Percentiles rank a stretch among this genome's conserved stretches.
Conservation (phyloP, 2,113 vertebrate genomes). For the Oplegnathus fasciatus region DNA sequence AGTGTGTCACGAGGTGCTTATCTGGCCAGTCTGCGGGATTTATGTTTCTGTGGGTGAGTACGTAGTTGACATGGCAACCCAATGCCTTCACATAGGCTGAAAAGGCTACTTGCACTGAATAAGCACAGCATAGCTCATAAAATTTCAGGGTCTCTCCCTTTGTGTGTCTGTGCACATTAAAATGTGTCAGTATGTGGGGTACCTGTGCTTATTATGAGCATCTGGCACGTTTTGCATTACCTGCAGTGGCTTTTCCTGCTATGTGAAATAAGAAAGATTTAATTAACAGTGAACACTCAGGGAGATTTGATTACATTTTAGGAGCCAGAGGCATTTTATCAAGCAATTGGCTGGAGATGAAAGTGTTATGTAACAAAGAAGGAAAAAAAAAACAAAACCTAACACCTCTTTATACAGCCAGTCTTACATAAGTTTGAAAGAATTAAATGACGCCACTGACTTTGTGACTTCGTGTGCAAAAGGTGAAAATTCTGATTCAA, state of each 20-base stretch:
- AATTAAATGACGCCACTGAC: background rate
- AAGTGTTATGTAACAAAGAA: constrained; percentile 53
- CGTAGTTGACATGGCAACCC: constrained; percentile 58
- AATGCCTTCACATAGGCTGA: constrained; percentile 2
- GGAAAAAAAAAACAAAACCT: background rate
- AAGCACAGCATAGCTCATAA: constrained; percentile 1
- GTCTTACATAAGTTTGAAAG: constrained; percentile 32
- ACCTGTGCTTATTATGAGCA: background rate
- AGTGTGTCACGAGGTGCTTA: constrained; percentile 56
- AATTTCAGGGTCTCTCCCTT: constrained; percentile 28
- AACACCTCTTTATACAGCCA: constrained; percentile 12
- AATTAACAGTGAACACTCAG: constrained; percentile 51
- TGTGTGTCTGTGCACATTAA: constrained; percentile 24
- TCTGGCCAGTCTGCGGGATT: constrained; percentile 41
- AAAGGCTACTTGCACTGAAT: background rate
- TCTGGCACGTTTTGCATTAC: constrained; percentile 6
- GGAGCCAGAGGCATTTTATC: constrained; percentile 41
- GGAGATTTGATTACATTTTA: constrained; percentile 38
- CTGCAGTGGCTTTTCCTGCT: background rate
- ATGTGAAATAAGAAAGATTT: constrained; percentile 42
- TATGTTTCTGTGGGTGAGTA: constrained; percentile 28
- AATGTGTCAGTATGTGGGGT: background rate
- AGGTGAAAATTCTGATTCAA: background rate
- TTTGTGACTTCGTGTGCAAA: background rate
- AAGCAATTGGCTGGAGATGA: constrained; percentile 15